phyloP scores from a whole-genome alignment of 2,113 vertebrate species.

The Chaetodon trifascialis region DNA sequence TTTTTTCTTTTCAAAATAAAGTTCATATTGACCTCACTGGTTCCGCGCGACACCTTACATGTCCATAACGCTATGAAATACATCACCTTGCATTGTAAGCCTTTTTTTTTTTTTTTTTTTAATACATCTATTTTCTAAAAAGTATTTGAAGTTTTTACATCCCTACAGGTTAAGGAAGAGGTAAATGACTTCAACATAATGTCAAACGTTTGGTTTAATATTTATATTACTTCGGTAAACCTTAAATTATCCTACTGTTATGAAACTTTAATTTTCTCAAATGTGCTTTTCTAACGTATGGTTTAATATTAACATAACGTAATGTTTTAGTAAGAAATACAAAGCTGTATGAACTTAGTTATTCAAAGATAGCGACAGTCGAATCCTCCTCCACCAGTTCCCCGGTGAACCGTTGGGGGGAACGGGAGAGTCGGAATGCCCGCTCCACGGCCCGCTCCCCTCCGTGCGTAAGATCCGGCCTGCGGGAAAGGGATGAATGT shows the following conservation, averaged over 20 bases:
- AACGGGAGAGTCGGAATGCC: constrained; percentile 34
- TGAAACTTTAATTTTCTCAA: background rate
- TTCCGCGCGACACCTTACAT: background rate
- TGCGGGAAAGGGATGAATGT: constrained; percentile 97
- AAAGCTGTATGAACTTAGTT: background rate
- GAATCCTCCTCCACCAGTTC: constrained; percentile 41
- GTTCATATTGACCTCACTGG: background rate
- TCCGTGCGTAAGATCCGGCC: constrained; percentile 91
- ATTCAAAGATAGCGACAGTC: background rate
- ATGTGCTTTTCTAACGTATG: background rate
- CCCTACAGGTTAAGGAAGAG: background rate
- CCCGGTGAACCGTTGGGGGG: constrained; percentile 44
- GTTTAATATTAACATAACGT: background rate
- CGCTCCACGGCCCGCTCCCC: constrained; percentile 49
- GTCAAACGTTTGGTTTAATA: background rate
- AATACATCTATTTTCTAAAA: background rate
- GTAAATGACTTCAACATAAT: background rate
- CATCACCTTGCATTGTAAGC: no score
- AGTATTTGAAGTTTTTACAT: background rate
- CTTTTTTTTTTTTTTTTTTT: no score
- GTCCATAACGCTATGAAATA: no score
- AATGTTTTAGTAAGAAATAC: background rate
- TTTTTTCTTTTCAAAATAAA: constrained; percentile 45
- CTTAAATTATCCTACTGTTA: no score
- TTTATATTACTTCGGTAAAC: no score